These are phyloP conservation scores for Tenrec ecaudatus DNA, from an alignment of 2,113 vertebrate species.

Conservation along the genomic window DNA sequence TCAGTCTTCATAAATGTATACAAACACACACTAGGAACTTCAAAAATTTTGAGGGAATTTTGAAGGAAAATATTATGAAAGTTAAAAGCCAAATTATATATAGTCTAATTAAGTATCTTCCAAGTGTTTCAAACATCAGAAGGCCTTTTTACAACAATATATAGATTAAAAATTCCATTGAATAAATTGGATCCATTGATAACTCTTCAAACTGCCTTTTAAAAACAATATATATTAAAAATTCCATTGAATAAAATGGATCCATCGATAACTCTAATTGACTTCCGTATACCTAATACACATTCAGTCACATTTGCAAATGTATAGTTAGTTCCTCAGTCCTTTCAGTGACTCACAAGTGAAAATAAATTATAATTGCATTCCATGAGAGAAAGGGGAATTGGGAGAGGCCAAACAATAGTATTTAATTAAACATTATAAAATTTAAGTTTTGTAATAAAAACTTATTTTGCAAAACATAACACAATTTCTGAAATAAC, in stretches of 20 bases:
- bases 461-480: constrained; percentile 21
- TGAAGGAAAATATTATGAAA: too few species aligned
- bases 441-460: neutral
- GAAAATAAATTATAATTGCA: neutral
- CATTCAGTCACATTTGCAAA: neutral
- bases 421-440: constrained; percentile 5
- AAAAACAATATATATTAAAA: too few species aligned
- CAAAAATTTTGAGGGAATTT: too few species aligned
- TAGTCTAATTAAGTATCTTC: neutral
- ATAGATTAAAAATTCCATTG: too few species aligned
- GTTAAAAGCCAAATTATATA: too few species aligned
- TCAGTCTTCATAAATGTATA: neutral
- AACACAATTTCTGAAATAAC: constrained; percentile 39
- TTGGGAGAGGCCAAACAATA: neutral
- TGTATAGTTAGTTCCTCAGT: rapidly evolving
- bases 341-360: neutral
- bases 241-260: too few species aligned
- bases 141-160: neutral
- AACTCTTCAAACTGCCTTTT: neutral
- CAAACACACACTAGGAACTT: neutral
- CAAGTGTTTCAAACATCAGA: neutral
- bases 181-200: too few species aligned
- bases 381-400: neutral
- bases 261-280: neutral
- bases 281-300: neutral